Percentiles rank a stretch among this genome's conserved stretches.
phyloP scores from a whole-genome alignment of 1,140 invertebrate genomes.

The Wasmannia auropunctata region DNA sequence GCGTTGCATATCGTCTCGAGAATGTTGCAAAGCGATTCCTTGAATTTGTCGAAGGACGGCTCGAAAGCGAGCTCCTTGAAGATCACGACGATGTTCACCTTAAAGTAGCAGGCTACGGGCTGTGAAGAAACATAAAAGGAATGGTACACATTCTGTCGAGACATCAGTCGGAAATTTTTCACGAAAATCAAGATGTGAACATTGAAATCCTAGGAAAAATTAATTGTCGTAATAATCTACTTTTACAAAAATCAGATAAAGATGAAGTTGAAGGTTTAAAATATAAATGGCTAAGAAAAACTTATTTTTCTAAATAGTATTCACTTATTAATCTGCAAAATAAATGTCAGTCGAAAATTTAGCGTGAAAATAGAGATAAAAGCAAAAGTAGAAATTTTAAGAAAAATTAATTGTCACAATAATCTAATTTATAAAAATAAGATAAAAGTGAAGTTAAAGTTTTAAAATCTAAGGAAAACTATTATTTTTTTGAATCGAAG shows the following conservation, averaged over 20 bases:
- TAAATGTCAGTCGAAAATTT: too few relatives aligned
- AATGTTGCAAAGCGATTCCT: slow-evolving; percentile 89
- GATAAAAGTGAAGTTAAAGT: neutral
- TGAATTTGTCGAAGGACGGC: slow-evolving; percentile 91
- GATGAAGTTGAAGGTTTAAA: neutral
- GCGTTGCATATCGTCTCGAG: slow-evolving; percentile 91
- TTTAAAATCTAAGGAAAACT: neutral
- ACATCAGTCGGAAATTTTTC: neutral
- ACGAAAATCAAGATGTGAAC: neutral
- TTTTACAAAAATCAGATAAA: neutral
- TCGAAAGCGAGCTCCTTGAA: slow-evolving; percentile 91
- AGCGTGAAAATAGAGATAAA: neutral
- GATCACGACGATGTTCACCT: slow-evolving; percentile 89
- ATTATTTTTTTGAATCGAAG: neutral
- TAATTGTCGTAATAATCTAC: neutral
- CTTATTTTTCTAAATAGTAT: neutral
- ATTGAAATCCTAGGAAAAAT: neutral
- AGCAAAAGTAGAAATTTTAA: neutral
- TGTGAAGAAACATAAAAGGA: slow-evolving; percentile 78
- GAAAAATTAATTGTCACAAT: neutral
- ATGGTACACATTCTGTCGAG: neutral
- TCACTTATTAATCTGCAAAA: neutral
- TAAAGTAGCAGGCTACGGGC: slow-evolving; percentile 90
- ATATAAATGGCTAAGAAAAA: neutral
- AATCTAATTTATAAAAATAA: neutral